A percentile compares a stretch with the other conserved stretches of the same genome.
Conservation (phyloP, 2,113 vertebrate species). For the Hymenochirus boettgeri region DNA sequence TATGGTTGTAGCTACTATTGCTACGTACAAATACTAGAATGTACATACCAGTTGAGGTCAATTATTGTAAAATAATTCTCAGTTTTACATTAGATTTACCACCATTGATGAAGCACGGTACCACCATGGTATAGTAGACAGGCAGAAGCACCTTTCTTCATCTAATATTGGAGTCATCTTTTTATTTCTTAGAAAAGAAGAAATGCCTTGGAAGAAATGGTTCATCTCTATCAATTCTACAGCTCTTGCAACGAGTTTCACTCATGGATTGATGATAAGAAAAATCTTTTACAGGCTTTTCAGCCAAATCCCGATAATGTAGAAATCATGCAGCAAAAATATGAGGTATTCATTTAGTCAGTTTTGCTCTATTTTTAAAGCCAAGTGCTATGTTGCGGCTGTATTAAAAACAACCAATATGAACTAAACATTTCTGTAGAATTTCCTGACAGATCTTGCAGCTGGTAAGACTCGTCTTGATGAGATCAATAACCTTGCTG, state of each 20-base stretch:
- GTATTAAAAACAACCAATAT: too few species aligned
- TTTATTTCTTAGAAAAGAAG: conserved; percentile 55
- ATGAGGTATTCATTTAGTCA: conserved; percentile 67
- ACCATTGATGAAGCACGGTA: too few species aligned
- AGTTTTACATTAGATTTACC: too few species aligned
- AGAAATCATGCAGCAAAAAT: conserved; percentile 69
- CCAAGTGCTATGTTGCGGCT: too few species aligned
- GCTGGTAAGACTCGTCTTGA: conserved; percentile 69
- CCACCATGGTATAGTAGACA: too few species aligned
- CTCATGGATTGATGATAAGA: conserved; percentile 82
- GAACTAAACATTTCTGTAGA: conserved; percentile 55
- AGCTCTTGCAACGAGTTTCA: conserved; percentile 76
- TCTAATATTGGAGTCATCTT: background rate
- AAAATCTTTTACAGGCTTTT: conserved; percentile 66
- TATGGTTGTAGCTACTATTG: too few species aligned
- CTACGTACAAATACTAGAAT: too few species aligned
- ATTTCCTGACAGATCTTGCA: conserved; percentile 71
- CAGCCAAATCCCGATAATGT: conserved; percentile 63
- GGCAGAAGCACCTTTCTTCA: background rate
- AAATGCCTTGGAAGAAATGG: conserved; percentile 68
- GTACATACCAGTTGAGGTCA: too few species aligned
- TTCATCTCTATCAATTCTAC: conserved; percentile 71
- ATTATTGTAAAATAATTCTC: too few species aligned
- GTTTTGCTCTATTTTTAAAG: too few species aligned
- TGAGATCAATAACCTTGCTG: conserved; percentile 63